Base-by-base conservation (phyloP, 92 coral and sea anemone species). In the Nematostella vectensis region DNA sequence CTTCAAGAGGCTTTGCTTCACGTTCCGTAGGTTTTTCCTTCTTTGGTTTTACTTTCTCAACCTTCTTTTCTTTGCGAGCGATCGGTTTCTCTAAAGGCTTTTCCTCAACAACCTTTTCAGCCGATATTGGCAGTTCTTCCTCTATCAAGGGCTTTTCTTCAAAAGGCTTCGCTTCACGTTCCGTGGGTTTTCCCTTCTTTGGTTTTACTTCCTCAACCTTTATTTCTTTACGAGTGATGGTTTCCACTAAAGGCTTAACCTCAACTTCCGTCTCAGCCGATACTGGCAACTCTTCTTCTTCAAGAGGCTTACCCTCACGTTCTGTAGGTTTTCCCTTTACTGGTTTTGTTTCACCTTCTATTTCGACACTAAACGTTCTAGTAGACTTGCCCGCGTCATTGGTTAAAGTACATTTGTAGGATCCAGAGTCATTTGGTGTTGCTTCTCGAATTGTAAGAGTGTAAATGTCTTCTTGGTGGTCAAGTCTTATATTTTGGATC, bases 31-130 rank as follows among this genome's bases (percentile, higher is more conserved):
- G 51, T 45, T 8, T 45, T 17, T 10, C 40, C 40, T 33, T n/a
- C n/a, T n/a, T n/a, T n/a, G n/a, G n/a, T n/a, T n/a, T n/a, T n/a
- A n/a, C 40, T 72, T 50, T 33, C 15, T 6, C 40, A 33, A 6
- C 8, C 15, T 33, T 33, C 40, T 33, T 15, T 15, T 33, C 15
- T 33, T 15, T 6, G 6, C 40, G 40, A 6, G 40, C 8, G 40
- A 33, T 6, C 40, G 40, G 6, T 15, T 33, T 15, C 15, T 33
- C 40, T 33, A 33, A 6, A 33, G 40, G 40, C 40, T 33, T 6
- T 33, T 33, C 40, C n/a, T n/a, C n/a, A n/a, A n/a, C 57, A 89
- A 94, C 97, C 59, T 59, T 61, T 21, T 61, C n/a, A n/a, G n/a
- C n/a, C n/a, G 6, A 6, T 33, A 6, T 15, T 6, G 40, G 40